phyloP scores from a whole-genome alignment of 2,113 vertebrate species.

The Amphilophus citrinellus region DNA sequence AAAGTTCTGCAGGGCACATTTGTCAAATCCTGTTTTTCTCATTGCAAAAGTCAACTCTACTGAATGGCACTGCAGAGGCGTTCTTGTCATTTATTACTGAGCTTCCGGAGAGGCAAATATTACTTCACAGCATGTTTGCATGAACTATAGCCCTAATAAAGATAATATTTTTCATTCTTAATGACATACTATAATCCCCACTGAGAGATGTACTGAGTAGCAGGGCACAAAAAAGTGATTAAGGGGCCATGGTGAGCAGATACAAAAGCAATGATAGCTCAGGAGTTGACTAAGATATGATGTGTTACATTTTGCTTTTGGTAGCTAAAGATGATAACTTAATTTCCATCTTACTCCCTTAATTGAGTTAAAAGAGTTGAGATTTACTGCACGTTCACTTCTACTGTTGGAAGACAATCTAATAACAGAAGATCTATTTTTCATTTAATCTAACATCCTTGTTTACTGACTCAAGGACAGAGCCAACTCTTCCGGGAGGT shows the following conservation, averaged over 20 bases:
- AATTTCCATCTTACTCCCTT: not conserved
- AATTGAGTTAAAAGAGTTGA: conserved; percentile 2
- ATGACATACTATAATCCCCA: not conserved
- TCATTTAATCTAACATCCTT: conserved; percentile 40
- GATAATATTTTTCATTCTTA: not conserved
- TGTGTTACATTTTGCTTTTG: not conserved
- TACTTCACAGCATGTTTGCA: conserved; percentile 29
- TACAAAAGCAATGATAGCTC: not conserved
- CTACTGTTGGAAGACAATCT: conserved; percentile 8
- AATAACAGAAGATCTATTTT: conserved; percentile 33
- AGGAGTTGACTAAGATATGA: not conserved
- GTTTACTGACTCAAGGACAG: conserved; percentile 45
- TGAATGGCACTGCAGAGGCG: conserved; percentile 14
- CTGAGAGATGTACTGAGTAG: not conserved
- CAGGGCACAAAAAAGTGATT: conserved; percentile 28
- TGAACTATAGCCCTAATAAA: conserved; percentile 20
- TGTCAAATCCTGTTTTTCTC: conserved; percentile 51
- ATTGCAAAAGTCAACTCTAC: conserved; percentile 14
- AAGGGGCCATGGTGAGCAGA: not conserved
- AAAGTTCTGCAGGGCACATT: conserved; percentile 41
- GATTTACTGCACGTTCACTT: not conserved
- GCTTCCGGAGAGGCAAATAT: conserved; percentile 18
- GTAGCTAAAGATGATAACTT: conserved; percentile 3
- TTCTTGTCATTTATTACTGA: conserved; percentile 26
- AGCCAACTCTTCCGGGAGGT: conserved; percentile 16